A percentile compares a stretch with the other conserved stretches of the same genome.
Conservation (phyloP, 2,888 invertebrate species). For the Plebejus anna region DNA sequence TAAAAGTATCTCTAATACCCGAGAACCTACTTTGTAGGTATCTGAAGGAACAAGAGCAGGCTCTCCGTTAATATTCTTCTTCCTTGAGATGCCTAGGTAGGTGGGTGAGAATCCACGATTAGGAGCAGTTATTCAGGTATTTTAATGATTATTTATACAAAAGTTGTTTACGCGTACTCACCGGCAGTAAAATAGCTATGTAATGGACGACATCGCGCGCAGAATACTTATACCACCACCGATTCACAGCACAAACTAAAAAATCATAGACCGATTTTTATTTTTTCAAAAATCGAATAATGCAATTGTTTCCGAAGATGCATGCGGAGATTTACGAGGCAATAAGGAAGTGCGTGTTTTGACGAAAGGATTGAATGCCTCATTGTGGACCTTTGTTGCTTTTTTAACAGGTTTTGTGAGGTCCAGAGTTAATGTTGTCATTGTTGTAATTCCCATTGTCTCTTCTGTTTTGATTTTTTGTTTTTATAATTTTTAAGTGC, state of each 20-base stretch:
- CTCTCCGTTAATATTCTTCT: too few species aligned
- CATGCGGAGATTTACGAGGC: constrained; percentile 69
- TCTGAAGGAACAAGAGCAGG: too few species aligned
- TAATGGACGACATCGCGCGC: not conserved
- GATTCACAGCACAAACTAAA: constrained; percentile 7
- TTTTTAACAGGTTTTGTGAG: constrained; percentile 58
- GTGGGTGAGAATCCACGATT: not conserved
- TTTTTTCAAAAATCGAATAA: constrained; percentile 32
- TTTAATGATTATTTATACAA: constrained; percentile 19
- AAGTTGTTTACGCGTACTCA: constrained; percentile 21
- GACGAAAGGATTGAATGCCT: constrained; percentile 75
- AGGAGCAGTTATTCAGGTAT: constrained; percentile 6
- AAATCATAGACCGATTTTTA: constrained; percentile 24
- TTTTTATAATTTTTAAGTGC: constrained; percentile 66
- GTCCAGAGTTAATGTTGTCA: constrained; percentile 57
- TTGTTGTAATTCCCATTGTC: constrained; percentile 66
- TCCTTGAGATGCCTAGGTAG: too few species aligned
- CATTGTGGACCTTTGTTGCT: constrained; percentile 65
- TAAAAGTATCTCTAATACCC: too few species aligned
- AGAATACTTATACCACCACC: not conserved
- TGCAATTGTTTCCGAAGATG: constrained; percentile 44
- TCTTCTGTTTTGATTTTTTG: constrained; percentile 60
- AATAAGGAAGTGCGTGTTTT: constrained; percentile 77
- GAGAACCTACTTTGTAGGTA: too few species aligned
- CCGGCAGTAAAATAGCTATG: constrained; percentile 7